Evolutionary conservation across 2,113 vertebrate species (phyloP), one percentile per base, ranked within the genome.

Genomic region (Apteryx owenii): DNA sequence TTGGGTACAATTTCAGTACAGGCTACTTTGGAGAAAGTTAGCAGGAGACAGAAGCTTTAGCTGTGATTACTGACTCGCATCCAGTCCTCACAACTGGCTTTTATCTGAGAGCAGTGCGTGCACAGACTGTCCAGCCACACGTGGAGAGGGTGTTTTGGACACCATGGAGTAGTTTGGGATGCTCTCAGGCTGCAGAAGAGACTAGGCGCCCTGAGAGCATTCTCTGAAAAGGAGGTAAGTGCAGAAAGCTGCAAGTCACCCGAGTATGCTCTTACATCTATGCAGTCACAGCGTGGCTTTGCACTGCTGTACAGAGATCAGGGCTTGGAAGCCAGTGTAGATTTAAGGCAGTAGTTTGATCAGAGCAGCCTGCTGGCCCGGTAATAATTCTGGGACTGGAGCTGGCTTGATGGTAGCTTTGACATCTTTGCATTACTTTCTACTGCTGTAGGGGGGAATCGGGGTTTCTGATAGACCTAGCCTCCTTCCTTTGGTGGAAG

Each of bases 381-480:
- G 18, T 53, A n/a, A 3, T 60, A 7, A 0, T 0, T 69, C 26
- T 77, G 31, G 21, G 50, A 42, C 15, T 73, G 53, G 79, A 83
- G 66, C 42, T 88, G 31, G 7, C 31, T 64, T 68, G 62, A 12
- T 33, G 33, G 4, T 44, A 65, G 11, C 23, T 84, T 93, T 93
- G 48, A 2, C n/a, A 14, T n/a, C 18, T 48, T 18, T 78, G 9
- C 2, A 0, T n/a, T 75, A 28, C 9, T 81, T 87, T 61, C 14
- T 84, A 1, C 12, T 78, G 16, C 54, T 6, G 62, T 25, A 38
- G 36, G 64, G 12, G 25, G 7, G 16, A 79, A 11, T 58, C 0
- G 0, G 44, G 2, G 4, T 71, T 89, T 71, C 36, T 8, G 2
- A 6, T 64, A 51, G 48, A 20, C 3, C 40, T 51, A 31, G 22